These are phyloP conservation scores for Odontocerum albicorne DNA, from an alignment of 2,888 invertebrate species.

Conservation along the genomic window DNA sequence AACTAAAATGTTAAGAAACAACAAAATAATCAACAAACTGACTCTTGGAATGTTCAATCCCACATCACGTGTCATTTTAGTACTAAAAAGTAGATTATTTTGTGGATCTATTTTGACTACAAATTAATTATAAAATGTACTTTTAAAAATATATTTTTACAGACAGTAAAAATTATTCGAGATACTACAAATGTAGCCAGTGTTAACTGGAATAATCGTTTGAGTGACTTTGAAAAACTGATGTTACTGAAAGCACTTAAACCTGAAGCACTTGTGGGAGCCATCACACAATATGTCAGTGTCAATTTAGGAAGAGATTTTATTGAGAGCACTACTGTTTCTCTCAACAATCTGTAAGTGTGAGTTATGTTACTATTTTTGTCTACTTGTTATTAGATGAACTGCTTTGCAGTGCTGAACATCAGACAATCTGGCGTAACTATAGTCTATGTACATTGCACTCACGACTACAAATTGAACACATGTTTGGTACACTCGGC, in stretches of 20 bases:
- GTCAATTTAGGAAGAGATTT: conserved; percentile 75
- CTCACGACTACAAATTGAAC: too few relatives aligned
- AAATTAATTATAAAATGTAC: background rate
- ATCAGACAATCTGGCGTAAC: too few relatives aligned
- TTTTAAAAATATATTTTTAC: too few relatives aligned
- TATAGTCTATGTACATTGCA: too few relatives aligned
- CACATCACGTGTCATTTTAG: too few relatives aligned
- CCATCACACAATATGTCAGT: conserved; percentile 78
- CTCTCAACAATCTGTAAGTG: conserved; percentile 62
- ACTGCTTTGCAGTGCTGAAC: too few relatives aligned
- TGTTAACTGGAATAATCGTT: conserved; percentile 62
- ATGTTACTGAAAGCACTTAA: conserved; percentile 75
- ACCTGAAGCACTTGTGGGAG: conserved; percentile 81
- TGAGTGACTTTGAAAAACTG: conserved; percentile 77
- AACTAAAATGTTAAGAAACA: too few relatives aligned
- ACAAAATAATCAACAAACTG: too few relatives aligned
- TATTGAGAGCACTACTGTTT: conserved; percentile 79
- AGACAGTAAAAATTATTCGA: conserved; percentile 62
- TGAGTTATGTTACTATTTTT: too few relatives aligned
- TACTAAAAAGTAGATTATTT: background rate
- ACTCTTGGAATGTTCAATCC: too few relatives aligned
- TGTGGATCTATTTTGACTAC: background rate
- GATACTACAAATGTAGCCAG: conserved; percentile 42
- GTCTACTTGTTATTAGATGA: too few relatives aligned
- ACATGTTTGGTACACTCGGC: too few relatives aligned